Conservation (phyloP, 2,113 vertebrate genomes). For the Phylloscopus trochilus region DNA sequence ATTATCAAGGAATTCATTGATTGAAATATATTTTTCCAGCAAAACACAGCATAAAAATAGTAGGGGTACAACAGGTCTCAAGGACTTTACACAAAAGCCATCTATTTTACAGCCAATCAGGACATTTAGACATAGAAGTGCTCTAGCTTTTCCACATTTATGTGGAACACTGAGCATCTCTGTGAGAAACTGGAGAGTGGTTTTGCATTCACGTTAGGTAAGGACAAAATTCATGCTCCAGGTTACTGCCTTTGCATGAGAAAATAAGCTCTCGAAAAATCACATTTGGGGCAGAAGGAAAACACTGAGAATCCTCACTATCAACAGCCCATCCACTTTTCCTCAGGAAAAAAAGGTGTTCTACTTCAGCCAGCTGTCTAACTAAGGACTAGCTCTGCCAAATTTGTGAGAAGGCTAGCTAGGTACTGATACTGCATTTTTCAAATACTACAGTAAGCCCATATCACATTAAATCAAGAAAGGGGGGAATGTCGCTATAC, state of each 20-base stretch:
- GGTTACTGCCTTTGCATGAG: background rate
- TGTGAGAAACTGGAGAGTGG: background rate
- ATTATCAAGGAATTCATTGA: background rate
- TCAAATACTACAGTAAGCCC: background rate
- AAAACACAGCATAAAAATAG: background rate
- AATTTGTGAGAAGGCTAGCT: background rate
- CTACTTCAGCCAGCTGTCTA: background rate
- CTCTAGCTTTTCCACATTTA: background rate
- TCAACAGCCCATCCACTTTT: background rate
- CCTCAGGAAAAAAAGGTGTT: background rate
- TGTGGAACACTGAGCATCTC: background rate
- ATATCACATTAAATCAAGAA: background rate
- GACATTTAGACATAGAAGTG: background rate
- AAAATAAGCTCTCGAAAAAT: background rate
- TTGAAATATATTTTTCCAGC: background rate
- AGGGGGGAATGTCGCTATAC: background rate
- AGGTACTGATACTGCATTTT: background rate
- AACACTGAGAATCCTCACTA: background rate
- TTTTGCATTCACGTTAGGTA: background rate
- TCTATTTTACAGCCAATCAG: background rate
- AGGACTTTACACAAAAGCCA: background rate
- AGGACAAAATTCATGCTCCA: background rate
- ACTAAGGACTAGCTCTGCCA: background rate
- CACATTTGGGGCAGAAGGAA: background rate
- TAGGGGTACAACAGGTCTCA: background rate